Base-by-base conservation (phyloP, 2,113 vertebrate species). In the Argyrosomus japonicus region DNA sequence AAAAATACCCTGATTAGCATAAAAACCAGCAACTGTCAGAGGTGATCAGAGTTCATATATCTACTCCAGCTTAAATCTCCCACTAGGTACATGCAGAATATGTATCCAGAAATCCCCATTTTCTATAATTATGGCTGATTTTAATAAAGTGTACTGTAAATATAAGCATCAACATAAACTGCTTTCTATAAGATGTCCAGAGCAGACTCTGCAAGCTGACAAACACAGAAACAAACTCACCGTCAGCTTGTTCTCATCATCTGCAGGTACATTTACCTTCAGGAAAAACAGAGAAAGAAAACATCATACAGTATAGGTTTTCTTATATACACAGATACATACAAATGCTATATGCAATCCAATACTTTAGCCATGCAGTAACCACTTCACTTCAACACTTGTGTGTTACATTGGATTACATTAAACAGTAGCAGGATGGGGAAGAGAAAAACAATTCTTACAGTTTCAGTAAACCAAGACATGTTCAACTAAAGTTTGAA, bases 231-330 rank as follows among this genome's bases (percentile, higher is more conserved):
- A 45, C 0, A 74, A 82, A 90, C 93, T 79, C 74, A 95, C 95
- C 57, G 53, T 93, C 53, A 95, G 88, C 81, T 94, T 95, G 92
- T 92, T 94, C 61, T 93, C 95, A 9, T 95, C 94, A 19, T 92
- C 88, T 68, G 0, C 83, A 9, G 80, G 53, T 27, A 1, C 36
- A 21, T 19, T 78, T 14, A 77, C 85, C 95, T 95, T 84, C 14
- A 60, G 14, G 19, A 56, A 53, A 76, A 78, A 84, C 45, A 83
- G 25, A 77, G 11, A 63, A 58, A 68, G 36, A 58, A 64, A 67
- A 70, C 15, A 75, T 12, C 11, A 32, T 29, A 77, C 48, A 58
- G 18, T 15, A 45, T 14, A 75, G 36, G 10, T 18, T 56, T 36
- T 21, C 19, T 32, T 11, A 36, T 9, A 45, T 14, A n/a, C 8